These are phyloP conservation scores for Siniperca obscura DNA, from an alignment of 2,797 vertebrate species.

Conservation along the genomic window DNA sequence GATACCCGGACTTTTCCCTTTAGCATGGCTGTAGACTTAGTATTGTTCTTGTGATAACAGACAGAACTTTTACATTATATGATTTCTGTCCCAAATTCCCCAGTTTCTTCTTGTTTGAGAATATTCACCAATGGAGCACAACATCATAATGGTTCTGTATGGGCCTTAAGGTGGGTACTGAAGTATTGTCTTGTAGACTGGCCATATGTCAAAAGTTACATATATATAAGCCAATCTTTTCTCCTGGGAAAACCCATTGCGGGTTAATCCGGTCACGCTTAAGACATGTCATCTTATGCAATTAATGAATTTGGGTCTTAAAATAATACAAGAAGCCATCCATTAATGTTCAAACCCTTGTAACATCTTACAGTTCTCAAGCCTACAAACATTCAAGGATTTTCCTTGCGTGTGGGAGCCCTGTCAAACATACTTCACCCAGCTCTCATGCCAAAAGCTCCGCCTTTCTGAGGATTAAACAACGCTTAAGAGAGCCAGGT, in stretches of 20 bases:
- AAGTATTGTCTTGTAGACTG: not conserved
- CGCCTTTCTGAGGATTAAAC: conserved; percentile 57
- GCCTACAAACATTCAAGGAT: conserved; percentile 1
- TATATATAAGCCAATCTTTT: not conserved
- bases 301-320: not conserved
- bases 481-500: conserved; percentile 41
- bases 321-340: conserved; percentile 5
- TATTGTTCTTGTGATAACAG: not conserved
- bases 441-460: conserved; percentile 41
- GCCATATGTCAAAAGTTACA: not conserved
- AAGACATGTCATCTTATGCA: not conserved
- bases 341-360: conserved; percentile 6
- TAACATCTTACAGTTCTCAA: conserved; percentile 18
- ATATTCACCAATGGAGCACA: not conserved
- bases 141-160: not conserved
- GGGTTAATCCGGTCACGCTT: not conserved
- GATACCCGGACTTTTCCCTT: not conserved
- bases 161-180: not conserved
- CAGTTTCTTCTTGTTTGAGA: not conserved
- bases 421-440: conserved; percentile 25
- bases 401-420: conserved; percentile 26
- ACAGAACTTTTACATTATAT: no score
- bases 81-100: no score
- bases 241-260: not conserved
- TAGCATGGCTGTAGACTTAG: not conserved